Evolutionary conservation across 2,113 vertebrate species (phyloP).

Genomic region (Nematolebias whitei): DNA sequence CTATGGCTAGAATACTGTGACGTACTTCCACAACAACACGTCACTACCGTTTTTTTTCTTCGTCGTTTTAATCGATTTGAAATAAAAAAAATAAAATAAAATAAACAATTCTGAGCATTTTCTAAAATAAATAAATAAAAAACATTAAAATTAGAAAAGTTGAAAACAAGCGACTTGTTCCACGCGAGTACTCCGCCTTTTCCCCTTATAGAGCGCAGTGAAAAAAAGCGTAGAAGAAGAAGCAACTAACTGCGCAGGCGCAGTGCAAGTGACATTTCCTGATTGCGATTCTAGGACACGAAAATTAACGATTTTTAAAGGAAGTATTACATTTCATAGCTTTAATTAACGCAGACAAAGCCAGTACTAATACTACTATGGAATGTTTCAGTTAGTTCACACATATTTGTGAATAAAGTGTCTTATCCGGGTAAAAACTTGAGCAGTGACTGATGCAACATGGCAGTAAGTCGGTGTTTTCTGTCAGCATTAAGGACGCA

Average conservation of each 20-base stretch:
- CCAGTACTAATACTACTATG: rapidly evolving
- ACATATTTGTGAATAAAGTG: neutral
- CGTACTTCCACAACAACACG: slow-evolving; percentile 12
- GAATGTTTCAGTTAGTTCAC: rapidly evolving
- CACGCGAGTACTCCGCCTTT: too few relatives aligned
- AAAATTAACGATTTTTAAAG: neutral
- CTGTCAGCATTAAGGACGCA: slow-evolving; percentile 52
- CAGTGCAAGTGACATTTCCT: neutral
- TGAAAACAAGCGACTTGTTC: too few relatives aligned
- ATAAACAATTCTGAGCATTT: too few relatives aligned
- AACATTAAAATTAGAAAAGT: neutral
- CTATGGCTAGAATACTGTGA: slow-evolving; percentile 34
- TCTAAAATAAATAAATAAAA: neutral
- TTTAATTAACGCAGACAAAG: neutral
- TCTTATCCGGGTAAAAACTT: neutral
- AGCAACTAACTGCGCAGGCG: slow-evolving; percentile 3
- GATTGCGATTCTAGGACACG: neutral
- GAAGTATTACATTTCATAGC: neutral
- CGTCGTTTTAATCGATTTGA: too few relatives aligned
- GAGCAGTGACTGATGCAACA: slow-evolving; percentile 53
- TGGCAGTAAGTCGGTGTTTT: slow-evolving; percentile 62
- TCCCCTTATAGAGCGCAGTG: too few relatives aligned
- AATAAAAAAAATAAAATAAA: too few relatives aligned
- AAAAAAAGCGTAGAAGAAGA: neutral
- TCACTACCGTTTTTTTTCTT: slow-evolving; percentile 16